phyloP scores from a whole-genome alignment of 1,140 invertebrate genomes.

The Chelonus insularis region DNA sequence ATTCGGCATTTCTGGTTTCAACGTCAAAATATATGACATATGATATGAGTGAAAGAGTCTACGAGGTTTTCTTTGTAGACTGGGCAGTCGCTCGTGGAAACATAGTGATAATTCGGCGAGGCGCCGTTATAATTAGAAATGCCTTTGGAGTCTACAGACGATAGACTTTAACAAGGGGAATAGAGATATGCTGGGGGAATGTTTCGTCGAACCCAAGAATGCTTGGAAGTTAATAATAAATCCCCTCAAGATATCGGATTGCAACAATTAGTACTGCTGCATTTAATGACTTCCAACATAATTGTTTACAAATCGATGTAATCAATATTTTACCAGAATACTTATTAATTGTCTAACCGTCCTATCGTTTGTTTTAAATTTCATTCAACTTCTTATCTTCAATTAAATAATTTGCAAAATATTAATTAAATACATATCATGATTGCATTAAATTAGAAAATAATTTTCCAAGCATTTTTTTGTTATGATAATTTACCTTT shows the following conservation, averaged over 20 bases:
- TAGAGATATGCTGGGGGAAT: constrained; percentile 3
- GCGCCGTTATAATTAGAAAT: constrained; percentile 28
- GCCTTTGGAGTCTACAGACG: constrained; percentile 23
- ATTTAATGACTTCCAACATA: background rate
- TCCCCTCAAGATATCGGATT: constrained; percentile 2
- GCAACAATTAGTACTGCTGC: background rate
- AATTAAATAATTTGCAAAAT: too few relatives aligned
- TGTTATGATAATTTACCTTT: too few relatives aligned
- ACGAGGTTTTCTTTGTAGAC: constrained; percentile 3
- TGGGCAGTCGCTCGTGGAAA: constrained; percentile 12
- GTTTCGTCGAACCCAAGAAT: constrained; percentile 15
- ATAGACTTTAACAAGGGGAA: background rate
- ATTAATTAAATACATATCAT: too few relatives aligned
- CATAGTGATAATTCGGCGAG: constrained; percentile 18
- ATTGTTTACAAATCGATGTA: background rate
- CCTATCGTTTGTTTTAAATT: too few relatives aligned
- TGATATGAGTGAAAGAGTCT: background rate
- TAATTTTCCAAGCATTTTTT: too few relatives aligned
- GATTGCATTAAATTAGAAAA: too few relatives aligned
- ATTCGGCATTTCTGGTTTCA: constrained; percentile 2
- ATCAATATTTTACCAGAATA: too few relatives aligned
- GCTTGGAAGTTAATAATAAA: constrained; percentile 23
- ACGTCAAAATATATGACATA: constrained; percentile 13
- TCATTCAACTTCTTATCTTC: too few relatives aligned
- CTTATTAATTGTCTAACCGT: too few relatives aligned